Percentiles rank a stretch among this genome's conserved stretches.
phyloP scores from a whole-genome alignment of 2,888 invertebrate species.

The Oxyteleia sp. region DNA sequence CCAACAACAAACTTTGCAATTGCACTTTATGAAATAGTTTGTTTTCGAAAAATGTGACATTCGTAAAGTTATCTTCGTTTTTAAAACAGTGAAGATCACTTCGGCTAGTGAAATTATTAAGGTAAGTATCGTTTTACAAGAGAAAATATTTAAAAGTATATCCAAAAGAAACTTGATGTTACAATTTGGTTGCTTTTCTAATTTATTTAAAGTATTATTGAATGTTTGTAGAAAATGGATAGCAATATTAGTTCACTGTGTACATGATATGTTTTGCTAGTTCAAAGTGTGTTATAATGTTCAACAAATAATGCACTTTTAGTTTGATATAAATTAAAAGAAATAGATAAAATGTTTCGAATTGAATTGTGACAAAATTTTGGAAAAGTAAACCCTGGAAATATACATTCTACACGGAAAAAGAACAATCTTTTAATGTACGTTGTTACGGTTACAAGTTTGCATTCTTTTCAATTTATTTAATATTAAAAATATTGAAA shows the following conservation, averaged over 20 bases:
- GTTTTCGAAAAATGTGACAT: too few species aligned
- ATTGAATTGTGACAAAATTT: not conserved
- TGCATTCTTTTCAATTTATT: not conserved
- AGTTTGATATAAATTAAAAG: constrained; percentile 60
- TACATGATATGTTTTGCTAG: constrained; percentile 23
- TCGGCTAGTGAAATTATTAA: too few species aligned
- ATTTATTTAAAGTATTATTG: too few species aligned
- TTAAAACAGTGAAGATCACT: too few species aligned
- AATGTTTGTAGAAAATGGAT: too few species aligned
- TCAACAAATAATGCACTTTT: constrained; percentile 19
- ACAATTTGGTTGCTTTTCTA: too few species aligned
- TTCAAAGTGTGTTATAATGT: constrained; percentile 2
- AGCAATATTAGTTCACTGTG: constrained; percentile 23
- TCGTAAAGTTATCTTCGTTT: too few species aligned
- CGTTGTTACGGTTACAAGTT: constrained; percentile 49
- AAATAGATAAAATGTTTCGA: constrained; percentile 7
- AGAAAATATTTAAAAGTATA: too few species aligned
- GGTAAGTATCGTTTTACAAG: too few species aligned
- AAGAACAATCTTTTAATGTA: constrained; percentile 7
- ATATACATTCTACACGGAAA: constrained; percentile 44
- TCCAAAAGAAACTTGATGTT: too few species aligned
- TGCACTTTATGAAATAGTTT: too few species aligned
- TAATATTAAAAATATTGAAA: not conserved
- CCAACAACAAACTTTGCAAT: too few species aligned
- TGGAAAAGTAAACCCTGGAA: constrained; percentile 43